Conservation (phyloP, 1,140 invertebrate genomes). For the Eumaeus atala region DNA sequence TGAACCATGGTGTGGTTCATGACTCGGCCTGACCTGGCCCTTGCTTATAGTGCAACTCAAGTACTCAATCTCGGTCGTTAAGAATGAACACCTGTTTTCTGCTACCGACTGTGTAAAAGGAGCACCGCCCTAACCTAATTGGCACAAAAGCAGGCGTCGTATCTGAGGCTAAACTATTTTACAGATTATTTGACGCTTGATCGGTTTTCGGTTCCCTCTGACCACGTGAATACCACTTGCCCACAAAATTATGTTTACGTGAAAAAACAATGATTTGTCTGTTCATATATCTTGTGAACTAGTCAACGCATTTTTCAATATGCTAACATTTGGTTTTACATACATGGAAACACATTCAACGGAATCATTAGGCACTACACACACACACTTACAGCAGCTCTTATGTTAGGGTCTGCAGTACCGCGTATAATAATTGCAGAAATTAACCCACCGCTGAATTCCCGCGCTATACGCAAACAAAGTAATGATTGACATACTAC, state of each 20-base stretch:
- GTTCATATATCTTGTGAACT: too few relatives aligned
- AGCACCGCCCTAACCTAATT: too few relatives aligned
- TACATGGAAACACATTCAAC: neutral
- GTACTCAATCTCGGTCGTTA: conserved; percentile 11
- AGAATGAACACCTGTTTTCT: conserved; percentile 14
- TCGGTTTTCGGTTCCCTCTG: too few relatives aligned
- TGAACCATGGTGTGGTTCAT: too few relatives aligned
- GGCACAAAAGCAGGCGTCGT: too few relatives aligned
- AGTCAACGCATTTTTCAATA: too few relatives aligned
- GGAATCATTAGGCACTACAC: conserved; percentile 13
- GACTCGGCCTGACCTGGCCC: conserved; percentile 18
- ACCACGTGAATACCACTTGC: too few relatives aligned
- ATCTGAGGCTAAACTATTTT: too few relatives aligned
- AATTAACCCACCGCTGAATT: conserved; percentile 7
- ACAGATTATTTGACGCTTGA: too few relatives aligned
- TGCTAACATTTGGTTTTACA: too few relatives aligned
- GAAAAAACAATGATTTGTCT: too few relatives aligned
- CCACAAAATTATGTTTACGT: too few relatives aligned
- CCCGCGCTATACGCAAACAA: neutral
- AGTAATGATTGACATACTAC: neutral
- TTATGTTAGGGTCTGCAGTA: neutral
- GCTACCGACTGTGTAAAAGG: neutral
- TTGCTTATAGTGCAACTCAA: conserved; percentile 10
- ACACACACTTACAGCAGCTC: neutral
- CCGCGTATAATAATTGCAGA: conserved; percentile 1